phyloP scores from a whole-genome alignment of 1,140 invertebrate genomes.

The Lordiphosa stackelbergi region DNA sequence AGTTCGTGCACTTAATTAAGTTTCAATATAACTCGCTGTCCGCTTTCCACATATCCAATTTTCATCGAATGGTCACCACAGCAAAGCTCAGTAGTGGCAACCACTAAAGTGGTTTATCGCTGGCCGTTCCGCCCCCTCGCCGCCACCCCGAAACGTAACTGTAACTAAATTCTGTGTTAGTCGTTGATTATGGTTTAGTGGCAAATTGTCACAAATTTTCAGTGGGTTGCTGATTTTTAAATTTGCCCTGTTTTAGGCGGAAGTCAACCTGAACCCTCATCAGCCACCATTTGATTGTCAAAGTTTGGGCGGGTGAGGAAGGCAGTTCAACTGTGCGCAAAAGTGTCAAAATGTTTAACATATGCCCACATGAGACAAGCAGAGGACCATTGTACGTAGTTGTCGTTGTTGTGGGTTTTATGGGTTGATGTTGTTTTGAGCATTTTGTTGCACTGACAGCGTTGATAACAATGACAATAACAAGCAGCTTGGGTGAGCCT shows the following conservation, averaged over 20 bases:
- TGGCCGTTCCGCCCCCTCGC: not conserved
- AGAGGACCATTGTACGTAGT: not conserved
- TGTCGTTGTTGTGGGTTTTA: not conserved
- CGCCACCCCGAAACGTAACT: not conserved
- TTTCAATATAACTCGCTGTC: slow-evolving; percentile 47
- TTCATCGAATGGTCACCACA: slow-evolving; percentile 39
- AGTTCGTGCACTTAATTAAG: slow-evolving; percentile 60
- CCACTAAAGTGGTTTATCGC: slow-evolving; percentile 53
- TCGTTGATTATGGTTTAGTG: slow-evolving; percentile 45
- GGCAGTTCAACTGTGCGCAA: slow-evolving; percentile 52
- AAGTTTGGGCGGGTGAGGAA: slow-evolving; percentile 36
- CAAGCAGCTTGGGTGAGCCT: slow-evolving; percentile 30
- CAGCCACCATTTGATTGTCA: slow-evolving; percentile 59
- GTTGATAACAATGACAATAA: slow-evolving; percentile 72
- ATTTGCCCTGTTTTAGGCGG: slow-evolving; percentile 14
- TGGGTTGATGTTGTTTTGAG: slow-evolving; percentile 15
- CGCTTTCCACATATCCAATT: slow-evolving; percentile 16
- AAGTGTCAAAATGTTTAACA: slow-evolving; percentile 72
- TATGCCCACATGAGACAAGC: slow-evolving; percentile 63
- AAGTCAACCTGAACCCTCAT: slow-evolving; percentile 50
- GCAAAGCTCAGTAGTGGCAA: slow-evolving; percentile 50
- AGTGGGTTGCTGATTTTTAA: slow-evolving; percentile 5
- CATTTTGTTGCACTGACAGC: slow-evolving; percentile 52
- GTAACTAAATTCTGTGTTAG: slow-evolving; percentile 33
- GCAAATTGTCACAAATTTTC: slow-evolving; percentile 49